phyloP scores from a whole-genome alignment of 2,888 invertebrate species.

The Phengaris alcon region DNA sequence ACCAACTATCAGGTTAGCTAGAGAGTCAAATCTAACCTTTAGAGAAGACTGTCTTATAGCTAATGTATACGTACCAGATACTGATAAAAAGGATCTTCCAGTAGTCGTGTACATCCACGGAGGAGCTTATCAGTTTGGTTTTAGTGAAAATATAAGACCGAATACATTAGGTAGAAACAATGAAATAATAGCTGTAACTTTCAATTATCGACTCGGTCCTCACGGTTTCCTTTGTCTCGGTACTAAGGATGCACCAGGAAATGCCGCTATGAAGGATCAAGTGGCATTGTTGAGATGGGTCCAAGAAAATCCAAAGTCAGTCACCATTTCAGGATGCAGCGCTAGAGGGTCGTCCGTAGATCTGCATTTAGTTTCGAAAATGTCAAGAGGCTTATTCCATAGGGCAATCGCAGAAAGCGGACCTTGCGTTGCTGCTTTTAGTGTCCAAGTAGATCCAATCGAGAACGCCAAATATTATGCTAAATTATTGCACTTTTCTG shows the following conservation, averaged over 20 bases:
- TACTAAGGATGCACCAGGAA: slow-evolving; percentile 6
- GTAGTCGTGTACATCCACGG: slow-evolving; percentile 17
- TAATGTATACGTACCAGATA: slow-evolving; percentile 24
- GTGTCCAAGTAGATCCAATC: slow-evolving; percentile 41
- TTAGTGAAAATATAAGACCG: neutral
- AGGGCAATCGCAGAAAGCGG: slow-evolving; percentile 42
- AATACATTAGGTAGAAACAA: neutral
- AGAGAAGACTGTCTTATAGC: slow-evolving; percentile 41
- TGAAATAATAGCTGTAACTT: slow-evolving; percentile 12
- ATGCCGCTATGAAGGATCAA: slow-evolving; percentile 45
- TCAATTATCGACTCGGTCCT: slow-evolving; percentile 17
- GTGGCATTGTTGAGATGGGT: slow-evolving; percentile 44
- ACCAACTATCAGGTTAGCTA: slow-evolving; percentile 15
- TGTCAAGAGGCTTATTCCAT: slow-evolving; percentile 38
- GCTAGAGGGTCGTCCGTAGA: slow-evolving; percentile 42
- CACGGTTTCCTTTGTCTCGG: slow-evolving; percentile 21
- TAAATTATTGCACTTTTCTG: slow-evolving; percentile 39
- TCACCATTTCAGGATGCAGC: slow-evolving; percentile 46
- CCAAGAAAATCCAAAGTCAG: slow-evolving; percentile 42
- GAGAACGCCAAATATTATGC: slow-evolving; percentile 41
- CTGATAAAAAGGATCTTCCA: neutral
- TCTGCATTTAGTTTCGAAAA: slow-evolving; percentile 39
- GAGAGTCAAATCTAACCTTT: slow-evolving; percentile 27
- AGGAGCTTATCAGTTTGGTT: slow-evolving; percentile 3
- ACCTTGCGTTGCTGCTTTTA: slow-evolving; percentile 36